These are phyloP conservation scores for Actinostola sp. DNA, from an alignment of 92 coral and sea anemone species.

Conservation along the genomic window DNA sequence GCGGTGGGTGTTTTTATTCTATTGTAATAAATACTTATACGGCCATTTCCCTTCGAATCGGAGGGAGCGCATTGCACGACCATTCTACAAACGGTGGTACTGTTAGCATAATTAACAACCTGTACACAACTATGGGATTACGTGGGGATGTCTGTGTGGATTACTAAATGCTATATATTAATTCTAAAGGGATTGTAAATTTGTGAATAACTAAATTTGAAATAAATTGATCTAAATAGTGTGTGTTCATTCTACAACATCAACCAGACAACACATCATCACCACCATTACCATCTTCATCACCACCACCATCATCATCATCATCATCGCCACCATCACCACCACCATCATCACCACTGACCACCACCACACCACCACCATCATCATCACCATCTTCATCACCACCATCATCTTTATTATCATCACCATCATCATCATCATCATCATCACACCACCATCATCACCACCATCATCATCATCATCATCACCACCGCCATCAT, in stretches of 20 bases:
- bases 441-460: neutral
- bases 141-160: no score
- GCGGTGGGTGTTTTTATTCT: no score
- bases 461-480: neutral
- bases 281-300: neutral
- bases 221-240: neutral
- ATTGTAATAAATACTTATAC: no score
- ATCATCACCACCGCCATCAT: neutral
- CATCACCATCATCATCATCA: slow-evolving; percentile 3
- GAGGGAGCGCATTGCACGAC: no score
- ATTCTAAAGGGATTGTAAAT: no score
- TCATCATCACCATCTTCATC: neutral
- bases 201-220: no score
- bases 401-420: neutral
- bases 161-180: no score
- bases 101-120: no score
- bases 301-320: neutral
- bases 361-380: neutral
- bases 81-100: no score
- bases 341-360: neutral
- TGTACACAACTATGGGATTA: no score
- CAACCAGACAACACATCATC: neutral
- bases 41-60: no score
- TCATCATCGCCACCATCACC: neutral
- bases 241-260: neutral